Conservation (phyloP, 2,888 invertebrate species). For the Mesorhabditis spiculigera region DNA sequence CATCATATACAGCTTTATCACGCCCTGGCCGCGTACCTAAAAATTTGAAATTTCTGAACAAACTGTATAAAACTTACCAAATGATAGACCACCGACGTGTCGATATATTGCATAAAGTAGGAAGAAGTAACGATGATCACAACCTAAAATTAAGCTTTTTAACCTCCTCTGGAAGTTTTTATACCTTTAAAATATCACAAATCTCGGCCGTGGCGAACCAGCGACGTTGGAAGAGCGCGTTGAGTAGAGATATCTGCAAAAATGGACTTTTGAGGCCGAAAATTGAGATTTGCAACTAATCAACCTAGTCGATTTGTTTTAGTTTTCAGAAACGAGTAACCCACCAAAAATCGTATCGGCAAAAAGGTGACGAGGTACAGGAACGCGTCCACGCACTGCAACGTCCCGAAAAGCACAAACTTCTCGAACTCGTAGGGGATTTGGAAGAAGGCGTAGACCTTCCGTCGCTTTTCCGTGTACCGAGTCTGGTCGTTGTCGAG, state of each 20-base stretch:
- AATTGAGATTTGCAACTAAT: not conserved
- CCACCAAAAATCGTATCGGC: constrained; percentile 84
- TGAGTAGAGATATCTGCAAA: constrained; percentile 42
- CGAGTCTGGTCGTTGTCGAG: constrained; percentile 91
- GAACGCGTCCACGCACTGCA: constrained; percentile 91
- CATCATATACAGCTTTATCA: constrained; percentile 97
- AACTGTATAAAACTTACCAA: constrained; percentile 62
- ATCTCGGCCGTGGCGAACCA: constrained; percentile 66
- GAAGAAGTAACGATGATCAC: constrained; percentile 42
- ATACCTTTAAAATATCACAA: constrained; percentile 76
- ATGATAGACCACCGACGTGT: constrained; percentile 96
- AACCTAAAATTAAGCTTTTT: constrained; percentile 10
- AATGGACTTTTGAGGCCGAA: not conserved
- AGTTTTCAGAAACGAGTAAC: constrained; percentile 66
- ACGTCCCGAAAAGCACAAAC: constrained; percentile 87
- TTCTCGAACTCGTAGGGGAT: constrained; percentile 77
- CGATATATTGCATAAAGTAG: constrained; percentile 79
- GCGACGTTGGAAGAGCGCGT: constrained; percentile 29
- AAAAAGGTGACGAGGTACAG: constrained; percentile 94
- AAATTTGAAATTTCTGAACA: not conserved
- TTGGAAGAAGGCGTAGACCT: constrained; percentile 87
- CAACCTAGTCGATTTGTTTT: not conserved
- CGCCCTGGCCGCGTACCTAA: constrained; percentile 76
- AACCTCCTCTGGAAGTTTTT: not conserved
- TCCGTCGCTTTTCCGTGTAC: constrained; percentile 86